These are phyloP conservation scores for Eulithis prunata DNA, from an alignment of 2,888 invertebrate species.

Conservation along the genomic window DNA sequence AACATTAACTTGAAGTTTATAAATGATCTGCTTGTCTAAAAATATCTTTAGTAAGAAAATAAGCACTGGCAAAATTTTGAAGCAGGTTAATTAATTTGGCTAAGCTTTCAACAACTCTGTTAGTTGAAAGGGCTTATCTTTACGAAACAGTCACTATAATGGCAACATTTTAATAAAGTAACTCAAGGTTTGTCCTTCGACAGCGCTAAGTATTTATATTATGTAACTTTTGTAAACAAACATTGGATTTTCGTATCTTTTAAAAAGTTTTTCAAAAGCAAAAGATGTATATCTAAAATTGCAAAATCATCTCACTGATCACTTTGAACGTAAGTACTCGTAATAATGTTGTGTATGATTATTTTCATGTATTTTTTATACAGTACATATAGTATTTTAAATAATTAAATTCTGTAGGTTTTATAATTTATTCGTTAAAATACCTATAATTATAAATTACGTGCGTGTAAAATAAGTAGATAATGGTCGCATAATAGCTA, in stretches of 20 bases:
- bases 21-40: background rate
- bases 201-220: background rate
- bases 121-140: conserved; percentile 30
- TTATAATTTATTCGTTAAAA: conserved; percentile 9
- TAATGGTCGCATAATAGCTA: conserved; percentile 52
- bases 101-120: conserved; percentile 23
- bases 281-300: too few relatives aligned
- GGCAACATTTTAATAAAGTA: conserved; percentile 9
- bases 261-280: too few relatives aligned
- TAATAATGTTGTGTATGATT: too few relatives aligned
- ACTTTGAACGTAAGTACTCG: too few relatives aligned
- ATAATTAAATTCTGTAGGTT: conserved; percentile 4
- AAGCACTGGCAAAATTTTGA: conserved; percentile 5
- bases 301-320: too few relatives aligned
- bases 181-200: conserved; percentile 7
- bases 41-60: conserved; percentile 3
- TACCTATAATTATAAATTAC: conserved; percentile 25
- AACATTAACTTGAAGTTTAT: background rate
- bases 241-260: background rate
- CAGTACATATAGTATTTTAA: background rate
- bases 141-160: conserved; percentile 16
- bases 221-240: background rate
- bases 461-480: conserved; percentile 35
- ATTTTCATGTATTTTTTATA: too few relatives aligned
- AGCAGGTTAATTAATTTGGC: conserved; percentile 23